These are phyloP conservation scores for Brevimyrus niger DNA, from an alignment of 2,113 vertebrate species.

Conservation along the genomic window DNA sequence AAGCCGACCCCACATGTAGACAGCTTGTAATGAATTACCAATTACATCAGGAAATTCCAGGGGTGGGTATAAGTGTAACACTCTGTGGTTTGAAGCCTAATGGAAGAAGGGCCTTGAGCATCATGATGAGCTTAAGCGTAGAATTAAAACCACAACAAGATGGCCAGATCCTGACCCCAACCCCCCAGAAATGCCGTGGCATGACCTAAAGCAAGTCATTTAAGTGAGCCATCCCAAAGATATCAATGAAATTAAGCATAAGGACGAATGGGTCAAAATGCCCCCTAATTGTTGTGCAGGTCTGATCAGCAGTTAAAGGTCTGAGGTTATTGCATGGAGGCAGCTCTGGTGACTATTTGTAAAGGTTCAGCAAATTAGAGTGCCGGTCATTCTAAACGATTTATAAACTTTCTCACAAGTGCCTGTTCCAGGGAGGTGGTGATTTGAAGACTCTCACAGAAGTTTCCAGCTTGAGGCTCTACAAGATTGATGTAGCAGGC, in stretches of 20 bases:
- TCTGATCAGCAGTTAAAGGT: neutral
- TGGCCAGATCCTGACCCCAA: neutral
- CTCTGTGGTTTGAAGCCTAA: neutral
- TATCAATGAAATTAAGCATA: neutral
- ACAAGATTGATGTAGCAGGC: neutral
- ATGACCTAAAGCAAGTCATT: neutral
- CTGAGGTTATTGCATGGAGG: neutral
- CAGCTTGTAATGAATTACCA: neutral
- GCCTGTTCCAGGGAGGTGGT: slow-evolving; percentile 16
- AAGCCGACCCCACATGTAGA: neutral
- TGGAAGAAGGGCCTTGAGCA: neutral
- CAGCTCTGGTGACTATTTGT: neutral
- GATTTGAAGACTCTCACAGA: slow-evolving; percentile 1
- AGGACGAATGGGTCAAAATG: neutral
- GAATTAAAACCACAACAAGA: neutral
- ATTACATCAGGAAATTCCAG: neutral
- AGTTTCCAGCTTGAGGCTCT: neutral
- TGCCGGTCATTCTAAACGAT: neutral
- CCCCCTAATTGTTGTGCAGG: neutral
- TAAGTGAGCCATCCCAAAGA: neutral
- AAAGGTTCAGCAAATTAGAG: slow-evolving; percentile 1
- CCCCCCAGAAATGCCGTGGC: neutral
- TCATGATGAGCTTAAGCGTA: neutral
- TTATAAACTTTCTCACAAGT: neutral
- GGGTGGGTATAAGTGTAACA: neutral